Evolutionary conservation across 2,888 invertebrate genomes (phyloP).

Genomic region (Scelioninae gen. 1): DNA sequence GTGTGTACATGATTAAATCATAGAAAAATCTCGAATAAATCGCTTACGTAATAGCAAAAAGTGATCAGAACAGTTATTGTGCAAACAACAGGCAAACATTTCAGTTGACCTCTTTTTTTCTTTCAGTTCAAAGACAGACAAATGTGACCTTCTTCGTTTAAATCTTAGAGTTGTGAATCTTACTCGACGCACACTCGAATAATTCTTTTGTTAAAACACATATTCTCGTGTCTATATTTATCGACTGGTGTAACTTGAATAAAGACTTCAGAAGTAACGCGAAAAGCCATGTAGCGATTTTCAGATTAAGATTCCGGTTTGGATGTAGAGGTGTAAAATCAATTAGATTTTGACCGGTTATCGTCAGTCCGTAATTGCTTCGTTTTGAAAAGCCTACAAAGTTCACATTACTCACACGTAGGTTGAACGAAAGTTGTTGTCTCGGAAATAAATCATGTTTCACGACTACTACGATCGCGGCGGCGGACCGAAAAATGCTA

Average conservation of each 20-base stretch:
- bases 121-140: constrained; percentile 4
- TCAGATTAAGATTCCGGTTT: no score
- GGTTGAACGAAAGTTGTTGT: constrained; percentile 68
- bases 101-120: constrained; percentile 15
- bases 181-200: not conserved
- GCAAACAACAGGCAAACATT: not conserved
- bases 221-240: not conserved
- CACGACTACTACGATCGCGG: constrained; percentile 71
- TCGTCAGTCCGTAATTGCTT: constrained; percentile 19
- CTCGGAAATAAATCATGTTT: constrained; percentile 74
- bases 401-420: constrained; percentile 28
- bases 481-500: constrained; percentile 74
- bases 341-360: not conserved
- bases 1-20: no score
- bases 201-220: not conserved
- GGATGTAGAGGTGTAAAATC: not conserved
- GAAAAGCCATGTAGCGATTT: not conserved
- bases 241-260: not conserved
- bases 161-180: constrained; percentile 5
- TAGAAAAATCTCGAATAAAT: not conserved
- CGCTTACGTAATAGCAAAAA: not conserved
- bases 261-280: not conserved
- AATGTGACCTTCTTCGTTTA: constrained; percentile 22
- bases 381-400: constrained; percentile 12
- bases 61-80: not conserved